These are phyloP conservation scores for Chamaetylas fuelleborni DNA, from an alignment of 2,113 vertebrate species.

Conservation along the genomic window DNA sequence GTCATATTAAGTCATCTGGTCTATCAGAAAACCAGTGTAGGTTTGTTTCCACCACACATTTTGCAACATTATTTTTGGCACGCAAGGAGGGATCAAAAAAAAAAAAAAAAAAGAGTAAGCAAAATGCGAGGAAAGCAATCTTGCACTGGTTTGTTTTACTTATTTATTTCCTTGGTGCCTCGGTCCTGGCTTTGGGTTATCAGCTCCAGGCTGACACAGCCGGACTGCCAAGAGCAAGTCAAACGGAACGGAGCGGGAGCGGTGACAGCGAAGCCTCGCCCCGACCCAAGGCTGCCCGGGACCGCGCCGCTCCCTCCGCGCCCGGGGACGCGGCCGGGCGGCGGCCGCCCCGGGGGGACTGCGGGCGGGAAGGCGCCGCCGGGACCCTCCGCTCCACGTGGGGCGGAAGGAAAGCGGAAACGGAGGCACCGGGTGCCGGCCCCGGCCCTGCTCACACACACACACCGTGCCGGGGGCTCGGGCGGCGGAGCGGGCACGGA, in stretches of 20 bases:
- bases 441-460: not conserved
- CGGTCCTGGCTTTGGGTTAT: not conserved
- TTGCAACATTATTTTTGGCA: conserved; percentile 25
- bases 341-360: no score
- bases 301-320: not conserved
- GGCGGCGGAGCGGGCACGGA: not conserved
- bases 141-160: not conserved
- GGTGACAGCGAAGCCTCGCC: not conserved
- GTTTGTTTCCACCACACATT: not conserved
- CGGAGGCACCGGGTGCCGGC: not conserved
- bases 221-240: not conserved
- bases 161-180: not conserved
- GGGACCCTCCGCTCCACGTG: not conserved
- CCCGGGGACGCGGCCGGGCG: no score
- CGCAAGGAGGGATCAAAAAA: not conserved
- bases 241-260: not conserved
- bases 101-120: not conserved
- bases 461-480: not conserved
- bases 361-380: not conserved
- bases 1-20: not conserved
- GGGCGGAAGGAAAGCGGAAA: not conserved
- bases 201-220: not conserved
- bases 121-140: not conserved
- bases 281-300: not conserved
- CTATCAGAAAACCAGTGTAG: not conserved